phyloP scores from a whole-genome alignment of 30 jellyfish, hydroid and myxozoan genomes.

The Chrysaora quinquecirrha region DNA sequence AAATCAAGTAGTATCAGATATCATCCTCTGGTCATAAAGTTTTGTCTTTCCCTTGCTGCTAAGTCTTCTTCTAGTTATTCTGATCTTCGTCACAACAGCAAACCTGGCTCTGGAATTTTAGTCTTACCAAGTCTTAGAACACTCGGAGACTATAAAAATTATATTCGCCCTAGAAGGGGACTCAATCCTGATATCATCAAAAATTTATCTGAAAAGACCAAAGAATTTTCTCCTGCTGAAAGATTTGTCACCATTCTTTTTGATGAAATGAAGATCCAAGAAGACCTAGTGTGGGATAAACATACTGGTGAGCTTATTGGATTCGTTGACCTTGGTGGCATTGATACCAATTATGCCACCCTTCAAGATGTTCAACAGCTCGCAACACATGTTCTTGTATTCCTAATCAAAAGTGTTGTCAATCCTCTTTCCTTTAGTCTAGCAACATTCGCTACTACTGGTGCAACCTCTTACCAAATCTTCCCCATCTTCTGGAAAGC shows the following conservation, averaged over 20 bases:
- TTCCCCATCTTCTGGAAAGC: slow-evolving; percentile 72
- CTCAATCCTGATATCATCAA: slow-evolving; percentile 2
- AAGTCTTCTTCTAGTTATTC: slow-evolving; percentile 5
- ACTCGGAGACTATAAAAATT: slow-evolving; percentile 5
- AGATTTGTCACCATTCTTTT: not conserved
- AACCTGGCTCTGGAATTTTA: slow-evolving; percentile 10
- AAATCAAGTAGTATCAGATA: not conserved
- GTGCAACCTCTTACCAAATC: slow-evolving; percentile 46
- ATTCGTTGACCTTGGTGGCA: slow-evolving; percentile 70
- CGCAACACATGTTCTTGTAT: slow-evolving; percentile 80
- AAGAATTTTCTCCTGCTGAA: slow-evolving; percentile 7
- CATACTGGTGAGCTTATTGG: no score
- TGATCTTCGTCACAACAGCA: slow-evolving; percentile 26
- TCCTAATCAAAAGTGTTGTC: slow-evolving; percentile 60
- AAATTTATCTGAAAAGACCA: not conserved
- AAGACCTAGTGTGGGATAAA: no score
- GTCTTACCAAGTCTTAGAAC: slow-evolving; percentile 10
- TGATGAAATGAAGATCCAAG: no score
- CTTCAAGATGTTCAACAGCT: slow-evolving; percentile 31
- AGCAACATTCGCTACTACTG: slow-evolving; percentile 78
- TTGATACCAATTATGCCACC: slow-evolving; percentile 39
- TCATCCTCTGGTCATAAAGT: slow-evolving; percentile 5
- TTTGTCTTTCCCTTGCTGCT: no score
- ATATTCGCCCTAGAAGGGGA: slow-evolving; percentile 7
- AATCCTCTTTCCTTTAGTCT: slow-evolving; percentile 63